Percentiles rank a stretch among this genome's conserved stretches.
phyloP scores from a whole-genome alignment of 1,140 invertebrate species.

The Trichogramma pretiosum region DNA sequence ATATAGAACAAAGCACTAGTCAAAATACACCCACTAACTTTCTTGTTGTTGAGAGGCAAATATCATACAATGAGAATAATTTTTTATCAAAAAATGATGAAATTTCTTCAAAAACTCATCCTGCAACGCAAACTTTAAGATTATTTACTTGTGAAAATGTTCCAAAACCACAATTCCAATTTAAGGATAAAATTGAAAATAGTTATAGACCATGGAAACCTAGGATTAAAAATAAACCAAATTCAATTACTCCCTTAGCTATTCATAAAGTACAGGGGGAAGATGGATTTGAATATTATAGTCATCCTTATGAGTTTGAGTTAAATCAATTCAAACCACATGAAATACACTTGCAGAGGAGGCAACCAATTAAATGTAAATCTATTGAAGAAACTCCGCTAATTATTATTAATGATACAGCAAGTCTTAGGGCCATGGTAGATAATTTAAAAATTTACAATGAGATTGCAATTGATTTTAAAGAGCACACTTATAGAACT shows the following conservation, averaged over 20 bases:
- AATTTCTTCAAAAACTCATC: background rate
- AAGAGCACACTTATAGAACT: conserved; percentile 77
- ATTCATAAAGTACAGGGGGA: conserved; percentile 59
- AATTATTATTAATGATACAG: conserved; percentile 57
- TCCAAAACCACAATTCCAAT: conserved; percentile 72
- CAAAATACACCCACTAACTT: conserved; percentile 46
- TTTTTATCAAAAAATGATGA: background rate
- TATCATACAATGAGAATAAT: conserved; percentile 24
- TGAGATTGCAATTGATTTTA: conserved; percentile 81
- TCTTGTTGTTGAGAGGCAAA: conserved; percentile 28
- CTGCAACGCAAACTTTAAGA: conserved; percentile 40
- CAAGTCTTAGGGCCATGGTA: conserved; percentile 58
- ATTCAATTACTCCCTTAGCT: conserved; percentile 73
- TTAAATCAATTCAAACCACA: conserved; percentile 59
- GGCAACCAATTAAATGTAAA: conserved; percentile 41
- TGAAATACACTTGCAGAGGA: conserved; percentile 41
- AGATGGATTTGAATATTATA: conserved; percentile 44
- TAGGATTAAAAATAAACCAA: conserved; percentile 77
- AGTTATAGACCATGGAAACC: conserved; percentile 67
- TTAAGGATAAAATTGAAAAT: conserved; percentile 83
- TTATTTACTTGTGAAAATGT: conserved; percentile 68
- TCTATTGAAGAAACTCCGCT: conserved; percentile 57
- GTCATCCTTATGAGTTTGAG: conserved; percentile 85
- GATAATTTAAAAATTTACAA: conserved; percentile 55
- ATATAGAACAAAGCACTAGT: conserved; percentile 60